A percentile compares a stretch with the other conserved stretches of the same genome.
phyloP scores from a whole-genome alignment of 2,888 invertebrate species.

The Andrena trimmerana region DNA sequence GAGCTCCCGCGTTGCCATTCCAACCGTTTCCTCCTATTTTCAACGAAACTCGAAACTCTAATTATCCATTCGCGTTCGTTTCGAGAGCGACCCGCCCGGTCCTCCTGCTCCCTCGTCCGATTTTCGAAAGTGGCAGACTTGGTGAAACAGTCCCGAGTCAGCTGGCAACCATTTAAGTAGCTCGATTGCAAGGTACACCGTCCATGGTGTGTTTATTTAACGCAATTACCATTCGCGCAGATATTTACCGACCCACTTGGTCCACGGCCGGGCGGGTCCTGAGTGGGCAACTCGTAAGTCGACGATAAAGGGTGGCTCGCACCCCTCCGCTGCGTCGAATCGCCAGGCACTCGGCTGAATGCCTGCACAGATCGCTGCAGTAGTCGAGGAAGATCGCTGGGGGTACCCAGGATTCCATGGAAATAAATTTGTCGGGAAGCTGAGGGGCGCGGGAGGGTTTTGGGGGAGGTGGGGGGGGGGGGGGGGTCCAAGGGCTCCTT shows the following conservation, averaged over 20 bases:
- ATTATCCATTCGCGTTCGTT: slow-evolving; percentile 15
- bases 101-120: background rate
- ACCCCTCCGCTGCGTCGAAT: background rate
- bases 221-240: slow-evolving; percentile 22
- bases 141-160: background rate
- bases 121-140: background rate
- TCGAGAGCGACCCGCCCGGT: background rate
- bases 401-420: background rate
- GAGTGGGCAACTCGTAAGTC: slow-evolving; percentile 3
- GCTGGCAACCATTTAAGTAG: slow-evolving; percentile 23
- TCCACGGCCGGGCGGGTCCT: background rate
- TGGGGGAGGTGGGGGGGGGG: no score
- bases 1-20: background rate
- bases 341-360: background rate
- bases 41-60: slow-evolving; percentile 14
- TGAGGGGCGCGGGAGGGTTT: background rate
- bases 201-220: slow-evolving; percentile 30
- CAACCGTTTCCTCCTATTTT: background rate
- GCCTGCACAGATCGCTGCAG: background rate
- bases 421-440: background rate
- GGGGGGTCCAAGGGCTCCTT: background rate
- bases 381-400: background rate
- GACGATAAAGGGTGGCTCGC: background rate
- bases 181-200: slow-evolving; percentile 7
- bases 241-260: background rate